Evolutionary conservation across 2,797 vertebrate species (phyloP), one percentile per base, ranked within the genome.

Genomic region (Sebastes kiyomatsui): DNA sequence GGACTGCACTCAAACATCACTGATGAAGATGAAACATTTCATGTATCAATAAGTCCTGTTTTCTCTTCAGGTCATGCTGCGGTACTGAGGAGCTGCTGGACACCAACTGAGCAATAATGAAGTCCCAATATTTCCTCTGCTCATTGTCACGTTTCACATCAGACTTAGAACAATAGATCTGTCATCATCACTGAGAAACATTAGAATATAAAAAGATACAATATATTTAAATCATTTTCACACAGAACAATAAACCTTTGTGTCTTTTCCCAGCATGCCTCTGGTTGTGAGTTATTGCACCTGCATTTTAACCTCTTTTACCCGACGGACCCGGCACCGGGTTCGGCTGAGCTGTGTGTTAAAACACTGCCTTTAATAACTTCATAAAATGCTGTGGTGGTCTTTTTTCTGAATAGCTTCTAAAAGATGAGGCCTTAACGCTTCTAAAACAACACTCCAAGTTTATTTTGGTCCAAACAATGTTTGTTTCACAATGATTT

Each of bases 51-150:
- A 27, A 78, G 27, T 77, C 10, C 4, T 72, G 11, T 79, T 85
- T 18, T 78, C 52, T 85, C 67, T 67, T 68, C 82, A 95, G 95
- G 85, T 93, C 68, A 92, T 94, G 90, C 66, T 92, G 67, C 72
- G 64, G 0, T 92, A 88, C 70, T 94, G 73, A 94, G 59, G 60
- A 79, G 22, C 69, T 58, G 7, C 72, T 33, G 72, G 64, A 83
- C 27, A 28, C 35, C 9, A 28, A 16, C 4, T 74, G 30, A 68
- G 68, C 42, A 60, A 33, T 28, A 77, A 69, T 42, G 32, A 59
- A n/a, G 32, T 68, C 13, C 2, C 7, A n/a, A 18, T 64, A 3
- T 71, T 80, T 22, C 60, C 13, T 22, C 18, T 59, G 4, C n/a
- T 78, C 4, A 28, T 61, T 55, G 32, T 38, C 32, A 56, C 6